Conservation (phyloP, 2,113 vertebrate genomes). For the Trematomus loennbergii region DNA sequence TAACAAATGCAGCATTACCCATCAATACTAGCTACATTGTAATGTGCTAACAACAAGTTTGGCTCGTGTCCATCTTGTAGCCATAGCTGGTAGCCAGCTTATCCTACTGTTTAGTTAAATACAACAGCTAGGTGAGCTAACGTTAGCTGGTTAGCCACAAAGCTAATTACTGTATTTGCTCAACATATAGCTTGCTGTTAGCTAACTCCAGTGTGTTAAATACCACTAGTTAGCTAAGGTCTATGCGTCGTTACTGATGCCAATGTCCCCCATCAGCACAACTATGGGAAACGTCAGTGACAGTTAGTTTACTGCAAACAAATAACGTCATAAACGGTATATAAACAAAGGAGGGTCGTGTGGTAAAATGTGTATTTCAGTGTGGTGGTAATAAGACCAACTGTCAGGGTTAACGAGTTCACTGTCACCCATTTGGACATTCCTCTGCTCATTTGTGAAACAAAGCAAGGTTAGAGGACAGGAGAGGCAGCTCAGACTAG, state of each 20-base stretch:
- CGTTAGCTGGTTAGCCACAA: slow-evolving; percentile 59
- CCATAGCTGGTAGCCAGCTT: slow-evolving; percentile 15
- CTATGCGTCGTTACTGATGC: slow-evolving; percentile 35
- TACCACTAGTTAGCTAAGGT: slow-evolving; percentile 44
- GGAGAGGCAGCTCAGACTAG: slow-evolving; percentile 82
- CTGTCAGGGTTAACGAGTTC: slow-evolving; percentile 70
- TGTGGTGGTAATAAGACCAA: slow-evolving; percentile 23
- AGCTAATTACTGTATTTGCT: slow-evolving; percentile 54
- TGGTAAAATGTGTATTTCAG: slow-evolving; percentile 56
- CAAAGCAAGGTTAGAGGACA: slow-evolving; percentile 83
- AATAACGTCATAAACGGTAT: slow-evolving; percentile 45
- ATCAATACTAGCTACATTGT: slow-evolving; percentile 7
- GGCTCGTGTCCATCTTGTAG: slow-evolving; percentile 50
- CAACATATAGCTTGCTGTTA: slow-evolving; percentile 29
- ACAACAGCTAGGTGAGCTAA: slow-evolving; percentile 49
- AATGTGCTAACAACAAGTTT: slow-evolving; percentile 55
- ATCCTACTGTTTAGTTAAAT: slow-evolving; percentile 17
- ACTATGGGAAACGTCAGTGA: slow-evolving; percentile 10
- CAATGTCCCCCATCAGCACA: slow-evolving; percentile 5
- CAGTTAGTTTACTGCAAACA: slow-evolving; percentile 35
- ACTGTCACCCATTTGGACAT: slow-evolving; percentile 74
- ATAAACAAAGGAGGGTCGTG: slow-evolving; percentile 58
- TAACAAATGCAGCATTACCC: slow-evolving; percentile 8
- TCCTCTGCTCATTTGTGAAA: slow-evolving; percentile 72
- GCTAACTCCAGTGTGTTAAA: slow-evolving; percentile 53